A percentile compares a stretch with the other conserved stretches of the same genome.
phyloP scores from a whole-genome alignment of 1,140 invertebrate genomes.

The Pogonomyrmex californicus region DNA sequence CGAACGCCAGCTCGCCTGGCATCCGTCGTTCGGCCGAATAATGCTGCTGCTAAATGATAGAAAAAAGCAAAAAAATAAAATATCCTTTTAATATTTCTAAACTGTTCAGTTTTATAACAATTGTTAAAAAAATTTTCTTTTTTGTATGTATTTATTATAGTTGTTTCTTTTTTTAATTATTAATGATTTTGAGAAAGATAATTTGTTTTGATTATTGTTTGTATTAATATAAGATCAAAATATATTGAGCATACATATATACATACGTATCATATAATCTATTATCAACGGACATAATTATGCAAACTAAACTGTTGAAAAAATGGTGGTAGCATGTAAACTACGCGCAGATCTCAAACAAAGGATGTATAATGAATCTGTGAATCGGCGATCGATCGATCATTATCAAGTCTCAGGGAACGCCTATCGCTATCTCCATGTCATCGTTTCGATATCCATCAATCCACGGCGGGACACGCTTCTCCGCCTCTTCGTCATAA shows the following conservation, averaged over 20 bases:
- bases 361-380: neutral
- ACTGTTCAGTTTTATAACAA: neutral
- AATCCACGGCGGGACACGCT: conserved; percentile 10
- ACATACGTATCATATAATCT: neutral
- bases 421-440: conserved; percentile 28
- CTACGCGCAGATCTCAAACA: neutral
- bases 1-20: neutral
- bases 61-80: neutral
- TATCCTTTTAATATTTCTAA: conserved; percentile 30
- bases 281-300: neutral
- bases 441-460: conserved; percentile 47
- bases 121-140: neutral
- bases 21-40: neutral
- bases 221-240: neutral
- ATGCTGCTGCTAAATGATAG: neutral
- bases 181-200: neutral
- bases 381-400: conserved; percentile 15
- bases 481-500: conserved; percentile 35
- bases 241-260: neutral
- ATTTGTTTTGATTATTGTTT: neutral
- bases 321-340: neutral
- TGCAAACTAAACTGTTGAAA: neutral
- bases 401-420: conserved; percentile 27
- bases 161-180: neutral
- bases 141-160: neutral